Evolutionary conservation across 2,797 vertebrate genomes (phyloP).

Genomic region (Sebastes nivosus): DNA sequence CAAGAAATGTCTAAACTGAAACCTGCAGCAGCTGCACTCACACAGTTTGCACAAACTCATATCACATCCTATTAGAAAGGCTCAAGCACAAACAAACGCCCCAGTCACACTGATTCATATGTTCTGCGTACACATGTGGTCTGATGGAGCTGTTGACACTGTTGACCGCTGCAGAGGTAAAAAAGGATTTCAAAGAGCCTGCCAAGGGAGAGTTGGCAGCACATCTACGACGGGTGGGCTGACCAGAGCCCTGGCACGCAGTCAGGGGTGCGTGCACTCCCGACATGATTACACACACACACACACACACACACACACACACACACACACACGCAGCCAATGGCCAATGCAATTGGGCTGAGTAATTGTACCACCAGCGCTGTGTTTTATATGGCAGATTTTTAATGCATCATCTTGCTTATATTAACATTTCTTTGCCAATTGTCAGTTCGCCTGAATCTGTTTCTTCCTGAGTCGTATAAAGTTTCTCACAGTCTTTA

Average conservation of each 20-base stretch:
- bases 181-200: conserved; percentile 63
- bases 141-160: conserved; percentile 71
- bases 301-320: conserved; percentile 46
- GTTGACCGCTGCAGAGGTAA: conserved; percentile 73
- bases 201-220: conserved; percentile 75
- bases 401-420: conserved; percentile 62
- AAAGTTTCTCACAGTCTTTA: conserved; percentile 49
- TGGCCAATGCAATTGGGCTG: conserved; percentile 51
- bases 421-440: conserved; percentile 60
- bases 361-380: conserved; percentile 54
- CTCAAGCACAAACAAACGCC: conserved; percentile 50
- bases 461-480: conserved; percentile 10
- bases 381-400: conserved; percentile 69
- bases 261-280: conserved; percentile 44
- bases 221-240: conserved; percentile 62
- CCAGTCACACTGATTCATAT: conserved; percentile 65
- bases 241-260: conserved; percentile 59
- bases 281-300: conserved; percentile 48
- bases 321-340: conserved; percentile 8
- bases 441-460: conserved; percentile 46
- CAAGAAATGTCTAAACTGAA: conserved; percentile 10
- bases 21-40: conserved; percentile 49
- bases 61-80: conserved; percentile 62
- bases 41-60: conserved; percentile 37
- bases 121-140: conserved; percentile 62